phyloP scores from a whole-genome alignment of 2,888 invertebrate genomes.

The Arrhopalites spinosus region DNA sequence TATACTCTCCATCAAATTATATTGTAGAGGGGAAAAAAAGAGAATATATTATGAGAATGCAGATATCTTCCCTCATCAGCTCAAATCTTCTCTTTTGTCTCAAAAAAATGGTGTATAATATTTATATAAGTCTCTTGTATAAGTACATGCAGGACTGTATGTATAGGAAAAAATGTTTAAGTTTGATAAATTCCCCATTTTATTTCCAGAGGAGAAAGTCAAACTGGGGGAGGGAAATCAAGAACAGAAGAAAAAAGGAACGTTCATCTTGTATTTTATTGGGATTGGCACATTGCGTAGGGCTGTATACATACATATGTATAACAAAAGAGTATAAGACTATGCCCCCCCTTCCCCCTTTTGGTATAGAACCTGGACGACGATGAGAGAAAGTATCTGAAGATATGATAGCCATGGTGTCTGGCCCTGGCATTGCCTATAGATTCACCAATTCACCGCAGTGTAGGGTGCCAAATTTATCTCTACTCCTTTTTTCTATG shows the following conservation, averaged over 20 bases:
- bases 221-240: neutral
- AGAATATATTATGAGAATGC: too few relatives aligned
- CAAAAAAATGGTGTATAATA: too few relatives aligned
- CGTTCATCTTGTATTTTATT: neutral
- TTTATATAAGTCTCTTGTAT: neutral
- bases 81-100: too few relatives aligned
- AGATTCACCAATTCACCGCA: constrained; percentile 12
- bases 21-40: too few relatives aligned
- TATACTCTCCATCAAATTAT: too few relatives aligned
- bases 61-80: too few relatives aligned
- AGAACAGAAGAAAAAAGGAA: neutral
- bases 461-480: constrained; percentile 36
- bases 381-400: constrained; percentile 1
- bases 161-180: too few relatives aligned
- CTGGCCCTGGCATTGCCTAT: constrained; percentile 8
- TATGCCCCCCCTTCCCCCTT: neutral
- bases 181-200: neutral
- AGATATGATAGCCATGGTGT: constrained; percentile 21
- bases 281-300: neutral
- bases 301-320: neutral
- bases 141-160: neutral
- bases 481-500: too few relatives aligned
- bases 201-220: neutral
- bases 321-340: neutral
- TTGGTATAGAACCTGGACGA: neutral